These are phyloP conservation scores for Centropus bengalensis DNA, from an alignment of 2,113 vertebrate species.

Conservation along the genomic window DNA sequence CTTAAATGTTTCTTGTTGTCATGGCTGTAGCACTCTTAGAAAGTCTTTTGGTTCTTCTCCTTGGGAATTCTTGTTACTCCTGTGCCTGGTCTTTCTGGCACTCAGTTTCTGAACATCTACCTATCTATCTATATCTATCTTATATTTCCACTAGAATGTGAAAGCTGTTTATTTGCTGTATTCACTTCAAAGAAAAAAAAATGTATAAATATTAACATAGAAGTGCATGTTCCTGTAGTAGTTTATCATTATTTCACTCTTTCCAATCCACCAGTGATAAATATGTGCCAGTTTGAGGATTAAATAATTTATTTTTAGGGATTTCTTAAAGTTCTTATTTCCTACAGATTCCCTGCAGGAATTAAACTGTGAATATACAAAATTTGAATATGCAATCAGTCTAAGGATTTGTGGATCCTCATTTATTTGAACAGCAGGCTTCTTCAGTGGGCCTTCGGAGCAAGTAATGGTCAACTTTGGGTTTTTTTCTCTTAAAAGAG, in stretches of 20 bases:
- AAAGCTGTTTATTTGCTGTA: background rate
- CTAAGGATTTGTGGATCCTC: background rate
- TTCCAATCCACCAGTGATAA: background rate
- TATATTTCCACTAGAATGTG: background rate
- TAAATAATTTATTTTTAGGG: background rate
- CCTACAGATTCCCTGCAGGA: background rate
- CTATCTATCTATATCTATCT: background rate
- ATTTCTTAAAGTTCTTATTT: background rate
- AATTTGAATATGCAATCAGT: background rate
- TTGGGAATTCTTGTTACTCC: background rate
- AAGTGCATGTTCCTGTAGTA: background rate
- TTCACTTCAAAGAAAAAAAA: background rate
- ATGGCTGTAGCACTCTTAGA: background rate
- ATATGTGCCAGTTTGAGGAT: background rate
- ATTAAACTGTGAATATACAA: background rate
- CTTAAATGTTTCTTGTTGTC: background rate
- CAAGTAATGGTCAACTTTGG: background rate
- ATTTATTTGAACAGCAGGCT: background rate
- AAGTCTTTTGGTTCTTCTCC: background rate
- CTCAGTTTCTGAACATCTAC: background rate
- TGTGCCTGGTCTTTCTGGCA: background rate
- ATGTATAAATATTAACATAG: background rate
- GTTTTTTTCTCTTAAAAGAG: background rate
- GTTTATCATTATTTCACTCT: background rate
- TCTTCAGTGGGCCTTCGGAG: background rate